Base-by-base conservation (phyloP, 2,888 invertebrate species). In the Prenolepis imparis region DNA sequence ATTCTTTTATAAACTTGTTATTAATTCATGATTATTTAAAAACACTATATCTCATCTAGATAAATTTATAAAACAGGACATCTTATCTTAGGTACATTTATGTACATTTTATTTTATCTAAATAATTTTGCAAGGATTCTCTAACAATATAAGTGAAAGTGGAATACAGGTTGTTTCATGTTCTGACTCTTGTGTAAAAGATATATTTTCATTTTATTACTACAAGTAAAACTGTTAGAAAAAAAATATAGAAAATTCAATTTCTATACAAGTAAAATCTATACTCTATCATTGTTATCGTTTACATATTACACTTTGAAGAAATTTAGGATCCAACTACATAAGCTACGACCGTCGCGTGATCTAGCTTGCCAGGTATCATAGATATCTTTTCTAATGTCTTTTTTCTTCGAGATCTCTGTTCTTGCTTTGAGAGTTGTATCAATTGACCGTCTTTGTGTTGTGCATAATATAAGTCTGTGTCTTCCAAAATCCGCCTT, bases 331-430 rank as follows among this genome's bases (percentile, higher is more conserved):
- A 89, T 66, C 97, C 97, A 55, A 98, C 97, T 87, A 97, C 97
- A 93, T 97, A 98, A 1, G 98, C 98, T 70, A 97, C 97, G 28
- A 98, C 97, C 5, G 97, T 97, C 32, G 98, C 98, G 95, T 98
- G 98, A 95, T 98, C 98, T 88, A 98, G 95, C 94, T 98, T 98
- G 1, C 98, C 98, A 0, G 98, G 98, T 90, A 98, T 96, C 94
- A 97, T 96, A 28, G 96, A 96, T 91, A 97, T 96, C 93, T 97
- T 97, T 87, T 97, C 97, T 87, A 98, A 96, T 77, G 97, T 96
- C 89, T 96, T 96, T 90, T 96, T 96, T 84, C 97, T 95, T 67
- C 97, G 95, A n/a, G 95, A 95, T 88, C 97, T 95, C 92, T 97
- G 97, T 90, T 97, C 97, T 89, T 96, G 95, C 63, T 96, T 95